These are phyloP conservation scores for Tringa solitaria DNA, from an alignment of 2,113 vertebrate genomes.

Conservation along the genomic window DNA sequence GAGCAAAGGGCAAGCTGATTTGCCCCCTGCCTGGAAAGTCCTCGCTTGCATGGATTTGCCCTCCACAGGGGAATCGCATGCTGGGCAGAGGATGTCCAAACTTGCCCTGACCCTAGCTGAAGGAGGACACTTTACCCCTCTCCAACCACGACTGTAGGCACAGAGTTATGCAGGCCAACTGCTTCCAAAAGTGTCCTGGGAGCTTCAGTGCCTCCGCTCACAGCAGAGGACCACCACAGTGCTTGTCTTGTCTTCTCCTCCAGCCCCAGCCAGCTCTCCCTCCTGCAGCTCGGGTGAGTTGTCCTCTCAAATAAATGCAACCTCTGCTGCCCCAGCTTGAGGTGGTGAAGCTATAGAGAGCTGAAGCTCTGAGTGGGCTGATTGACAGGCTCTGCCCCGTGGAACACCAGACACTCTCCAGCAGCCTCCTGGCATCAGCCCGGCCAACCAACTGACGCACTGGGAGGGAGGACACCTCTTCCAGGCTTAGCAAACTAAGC, in stretches of 20 bases:
- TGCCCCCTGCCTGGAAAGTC: not conserved
- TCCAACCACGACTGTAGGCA: rapidly evolving
- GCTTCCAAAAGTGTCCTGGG: not conserved
- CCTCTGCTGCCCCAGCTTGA: not conserved
- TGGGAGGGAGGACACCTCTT: not conserved
- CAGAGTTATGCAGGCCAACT: rapidly evolving
- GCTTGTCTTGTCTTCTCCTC: not conserved
- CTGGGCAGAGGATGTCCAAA: not conserved
- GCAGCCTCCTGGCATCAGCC: not conserved
- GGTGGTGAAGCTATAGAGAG: not conserved
- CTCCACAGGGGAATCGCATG: rapidly evolving
- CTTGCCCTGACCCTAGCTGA: not conserved
- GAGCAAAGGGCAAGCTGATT: not conserved
- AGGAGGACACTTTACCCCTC: not conserved
- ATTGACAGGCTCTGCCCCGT: not conserved
- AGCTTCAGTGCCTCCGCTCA: rapidly evolving
- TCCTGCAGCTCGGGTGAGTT: not conserved
- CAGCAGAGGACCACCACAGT: not conserved
- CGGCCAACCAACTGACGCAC: rapidly evolving
- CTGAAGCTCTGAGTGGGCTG: not conserved
- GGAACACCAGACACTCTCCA: not conserved
- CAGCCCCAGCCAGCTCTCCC: not conserved
- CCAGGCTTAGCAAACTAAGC: not conserved
- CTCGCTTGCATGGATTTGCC: not conserved
- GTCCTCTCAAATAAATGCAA: rapidly evolving